phyloP scores from a whole-genome alignment of 2,888 invertebrate species.

The Lepidochrysops patricia region DNA sequence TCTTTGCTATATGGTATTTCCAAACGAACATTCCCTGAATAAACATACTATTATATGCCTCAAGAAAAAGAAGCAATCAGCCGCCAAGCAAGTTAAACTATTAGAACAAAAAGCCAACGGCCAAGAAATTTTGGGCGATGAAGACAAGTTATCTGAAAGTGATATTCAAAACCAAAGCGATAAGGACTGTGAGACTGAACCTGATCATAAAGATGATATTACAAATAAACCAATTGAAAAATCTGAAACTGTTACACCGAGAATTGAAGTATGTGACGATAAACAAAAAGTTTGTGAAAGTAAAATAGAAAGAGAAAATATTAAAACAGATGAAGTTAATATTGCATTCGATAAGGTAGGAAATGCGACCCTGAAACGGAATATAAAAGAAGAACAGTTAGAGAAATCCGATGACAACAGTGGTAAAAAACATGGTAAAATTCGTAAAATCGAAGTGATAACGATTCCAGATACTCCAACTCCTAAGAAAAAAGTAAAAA shows the following conservation, averaged over 20 bases:
- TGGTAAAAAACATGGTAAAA: constrained; percentile 17
- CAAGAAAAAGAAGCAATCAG: constrained; percentile 56
- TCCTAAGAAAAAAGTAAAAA: constrained; percentile 28
- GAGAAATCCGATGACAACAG: background rate
- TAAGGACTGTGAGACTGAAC: constrained; percentile 10
- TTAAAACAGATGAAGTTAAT: constrained; percentile 22
- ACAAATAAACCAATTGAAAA: constrained; percentile 5
- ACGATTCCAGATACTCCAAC: constrained; percentile 26
- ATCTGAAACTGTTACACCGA: background rate
- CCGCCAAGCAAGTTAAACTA: constrained; percentile 32
- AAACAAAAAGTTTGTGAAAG: background rate
- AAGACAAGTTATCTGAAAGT: constrained; percentile 16
- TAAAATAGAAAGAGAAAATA: constrained; percentile 19
- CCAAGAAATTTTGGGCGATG: constrained; percentile 13
- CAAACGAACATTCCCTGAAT: constrained; percentile 65
- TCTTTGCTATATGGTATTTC: constrained; percentile 70
- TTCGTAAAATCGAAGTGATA: constrained; percentile 24
- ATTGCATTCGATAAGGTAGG: background rate
- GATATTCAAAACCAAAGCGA: constrained; percentile 20
- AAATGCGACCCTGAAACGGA: background rate
- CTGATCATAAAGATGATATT: constrained; percentile 14
- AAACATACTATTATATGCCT: constrained; percentile 59
- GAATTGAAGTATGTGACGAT: background rate
- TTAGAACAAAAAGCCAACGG: constrained; percentile 25
- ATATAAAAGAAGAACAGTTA: constrained; percentile 1